These are phyloP conservation scores for Sialis fuliginosa DNA, from an alignment of 2,888 invertebrate species.

Conservation along the genomic window DNA sequence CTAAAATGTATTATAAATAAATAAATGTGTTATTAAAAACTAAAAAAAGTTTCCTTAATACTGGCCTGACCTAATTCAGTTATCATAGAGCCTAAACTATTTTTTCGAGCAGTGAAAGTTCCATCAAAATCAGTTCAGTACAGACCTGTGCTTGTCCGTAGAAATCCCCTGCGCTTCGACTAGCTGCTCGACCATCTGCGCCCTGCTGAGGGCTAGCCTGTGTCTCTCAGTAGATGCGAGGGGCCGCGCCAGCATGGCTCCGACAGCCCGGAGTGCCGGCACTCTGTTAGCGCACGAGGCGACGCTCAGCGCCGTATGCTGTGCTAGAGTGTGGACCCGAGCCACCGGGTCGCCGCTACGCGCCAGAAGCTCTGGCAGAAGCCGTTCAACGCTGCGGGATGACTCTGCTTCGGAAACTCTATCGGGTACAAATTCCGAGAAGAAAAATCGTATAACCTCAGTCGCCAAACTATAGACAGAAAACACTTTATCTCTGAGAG, in stretches of 20 bases:
- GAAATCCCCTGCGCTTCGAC: conserved; percentile 72
- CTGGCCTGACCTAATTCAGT: no score
- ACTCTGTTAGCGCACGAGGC: conserved; percentile 61
- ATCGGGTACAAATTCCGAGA: conserved; percentile 68
- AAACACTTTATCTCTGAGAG: conserved; percentile 74
- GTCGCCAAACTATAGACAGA: conserved; percentile 75
- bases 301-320: conserved; percentile 71
- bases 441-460: conserved; percentile 60
- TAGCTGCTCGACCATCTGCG: conserved; percentile 77
- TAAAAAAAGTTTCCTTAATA: no score
- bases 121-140: background rate
- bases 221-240: conserved; percentile 76
- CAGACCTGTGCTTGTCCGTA: conserved; percentile 66
- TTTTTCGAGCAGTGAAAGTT: background rate
- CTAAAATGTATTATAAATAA: no score
- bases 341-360: conserved; percentile 81
- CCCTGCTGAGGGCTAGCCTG: conserved; percentile 62
- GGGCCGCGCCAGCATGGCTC: conserved; percentile 65
- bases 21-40: no score
- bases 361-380: conserved; percentile 64
- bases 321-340: conserved; percentile 70
- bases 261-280: conserved; percentile 63
- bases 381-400: conserved; percentile 61
- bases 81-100: no score
- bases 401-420: conserved; percentile 71